phyloP scores from a whole-genome alignment of 2,888 invertebrate genomes.

The Griposia aprilina region DNA sequence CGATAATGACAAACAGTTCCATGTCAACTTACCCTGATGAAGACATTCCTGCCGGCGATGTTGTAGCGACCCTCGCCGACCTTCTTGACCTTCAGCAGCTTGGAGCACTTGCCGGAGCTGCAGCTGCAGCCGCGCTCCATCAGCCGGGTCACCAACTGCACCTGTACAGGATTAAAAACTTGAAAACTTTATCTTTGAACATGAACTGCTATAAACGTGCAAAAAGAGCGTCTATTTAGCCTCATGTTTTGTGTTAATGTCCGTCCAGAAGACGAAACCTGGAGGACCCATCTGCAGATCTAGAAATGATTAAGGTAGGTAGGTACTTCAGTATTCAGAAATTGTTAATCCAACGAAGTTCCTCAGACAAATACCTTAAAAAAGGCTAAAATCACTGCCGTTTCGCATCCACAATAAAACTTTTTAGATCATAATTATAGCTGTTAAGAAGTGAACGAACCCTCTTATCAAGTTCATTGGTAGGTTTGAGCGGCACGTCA shows the following conservation, averaged over 20 bases:
- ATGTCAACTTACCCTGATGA: constrained; percentile 93
- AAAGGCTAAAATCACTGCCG: not conserved
- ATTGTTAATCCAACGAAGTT: not conserved
- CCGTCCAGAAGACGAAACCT: not conserved
- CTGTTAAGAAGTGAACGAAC: constrained; percentile 57
- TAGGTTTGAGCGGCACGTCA: constrained; percentile 91
- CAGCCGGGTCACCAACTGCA: constrained; percentile 93
- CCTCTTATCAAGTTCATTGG: constrained; percentile 92
- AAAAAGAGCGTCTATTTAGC: not conserved
- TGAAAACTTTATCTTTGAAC: not conserved
- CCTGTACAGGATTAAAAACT: constrained; percentile 79
- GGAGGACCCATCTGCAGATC: not conserved
- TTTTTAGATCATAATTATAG: not conserved
- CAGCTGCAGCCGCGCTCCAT: constrained; percentile 94
- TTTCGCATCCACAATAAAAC: not conserved
- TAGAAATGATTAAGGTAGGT: not conserved
- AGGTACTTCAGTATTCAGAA: not conserved
- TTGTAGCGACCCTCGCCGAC: constrained; percentile 96
- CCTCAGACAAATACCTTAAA: not conserved
- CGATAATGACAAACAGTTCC: not conserved
- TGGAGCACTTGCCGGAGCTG: constrained; percentile 93
- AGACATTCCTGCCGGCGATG: constrained; percentile 96
- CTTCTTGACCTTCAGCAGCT: constrained; percentile 94
- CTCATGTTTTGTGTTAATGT: not conserved
- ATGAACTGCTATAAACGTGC: not conserved